Evolutionary conservation across 1,140 invertebrate genomes (phyloP), one percentile per base, ranked within the genome.

Genomic region (Drosophila nebulosa): DNA sequence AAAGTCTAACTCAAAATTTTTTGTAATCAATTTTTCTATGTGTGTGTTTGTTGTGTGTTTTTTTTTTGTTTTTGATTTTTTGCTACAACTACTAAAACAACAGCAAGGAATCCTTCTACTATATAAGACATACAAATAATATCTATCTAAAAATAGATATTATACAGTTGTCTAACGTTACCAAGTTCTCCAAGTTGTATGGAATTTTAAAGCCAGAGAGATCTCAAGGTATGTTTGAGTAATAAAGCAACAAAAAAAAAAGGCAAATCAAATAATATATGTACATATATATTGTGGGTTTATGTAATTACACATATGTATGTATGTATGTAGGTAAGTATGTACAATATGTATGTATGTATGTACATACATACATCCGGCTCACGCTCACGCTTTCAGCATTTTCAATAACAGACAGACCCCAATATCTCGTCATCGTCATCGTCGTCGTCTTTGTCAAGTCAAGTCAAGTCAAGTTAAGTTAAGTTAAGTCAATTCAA

Each of bases 321-420:
- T 55, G 62, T 46, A 61, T 52, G 55, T 71, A 72, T 56, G 52
- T 60, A 68, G n/a, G n/a, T n/a, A n/a, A n/a, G n/a, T 63, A 22
- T 59, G 16, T 53, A 60, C 24, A n/a, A n/a, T n/a, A 39, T 32
- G 50, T 60, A 61, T 64, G 57, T 67, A 57, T 74, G 39, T 63
- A 74, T 67, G 74, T 74, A 74, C 52, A 5, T 67, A 63, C 58
- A 56, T 56, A 76, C 66, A 76, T 76, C 74, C 74, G 74, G 72
- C 74, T 76, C 53, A 51, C 53, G 78, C 69, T 77, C 76, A 85
- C 81, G 81, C 64, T 79, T 85, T 73, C 81, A 85, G 80, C 85
- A 85, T 85, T 76, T 80, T 85, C 73, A 80, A 85, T 79, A 26
- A 42, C 39, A 42, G 39, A 42, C 16, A n/a, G n/a, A n/a, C n/a